Percentiles rank a stretch among this genome's conserved stretches.
Conservation (phyloP, 1,140 invertebrate genomes). For the Delia radicum region DNA sequence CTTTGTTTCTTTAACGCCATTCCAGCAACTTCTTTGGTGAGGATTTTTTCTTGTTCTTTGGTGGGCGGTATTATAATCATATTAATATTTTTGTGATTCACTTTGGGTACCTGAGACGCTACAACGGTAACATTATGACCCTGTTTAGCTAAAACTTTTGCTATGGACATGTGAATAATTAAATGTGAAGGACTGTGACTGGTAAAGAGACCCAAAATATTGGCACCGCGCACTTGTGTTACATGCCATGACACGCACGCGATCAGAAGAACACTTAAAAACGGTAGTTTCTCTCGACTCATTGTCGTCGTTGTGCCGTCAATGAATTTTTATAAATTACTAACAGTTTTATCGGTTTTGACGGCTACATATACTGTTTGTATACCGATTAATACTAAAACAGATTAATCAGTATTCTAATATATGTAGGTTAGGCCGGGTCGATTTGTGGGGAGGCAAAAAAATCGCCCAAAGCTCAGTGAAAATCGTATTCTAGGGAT, state of each 20-base stretch:
- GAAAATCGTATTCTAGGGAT: too few relatives aligned
- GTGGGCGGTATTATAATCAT: conserved; percentile 41
- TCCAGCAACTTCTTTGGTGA: conserved; percentile 36
- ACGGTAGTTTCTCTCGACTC: background rate
- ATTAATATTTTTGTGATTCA: conserved; percentile 47
- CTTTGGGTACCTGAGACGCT: conserved; percentile 37
- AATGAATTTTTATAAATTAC: background rate
- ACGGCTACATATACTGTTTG: background rate
- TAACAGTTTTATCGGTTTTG: background rate
- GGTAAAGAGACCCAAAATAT: conserved; percentile 50
- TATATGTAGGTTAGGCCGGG: too few relatives aligned
- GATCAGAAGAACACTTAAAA: background rate
- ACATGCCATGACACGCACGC: background rate
- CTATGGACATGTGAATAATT: conserved; percentile 46
- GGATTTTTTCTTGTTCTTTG: conserved; percentile 29
- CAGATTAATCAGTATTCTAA: too few relatives aligned
- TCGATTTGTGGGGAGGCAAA: too few relatives aligned
- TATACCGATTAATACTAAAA: too few relatives aligned
- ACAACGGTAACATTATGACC: conserved; percentile 51
- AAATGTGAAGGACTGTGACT: conserved; percentile 50
- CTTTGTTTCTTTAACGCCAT: conserved; percentile 30
- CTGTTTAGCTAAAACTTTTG: conserved; percentile 42
- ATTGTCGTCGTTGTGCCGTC: background rate
- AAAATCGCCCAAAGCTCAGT: too few relatives aligned
- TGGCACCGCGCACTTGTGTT: conserved; percentile 31